Base-by-base conservation (phyloP, 1,140 invertebrate species). In the Bicyclus anynana region DNA sequence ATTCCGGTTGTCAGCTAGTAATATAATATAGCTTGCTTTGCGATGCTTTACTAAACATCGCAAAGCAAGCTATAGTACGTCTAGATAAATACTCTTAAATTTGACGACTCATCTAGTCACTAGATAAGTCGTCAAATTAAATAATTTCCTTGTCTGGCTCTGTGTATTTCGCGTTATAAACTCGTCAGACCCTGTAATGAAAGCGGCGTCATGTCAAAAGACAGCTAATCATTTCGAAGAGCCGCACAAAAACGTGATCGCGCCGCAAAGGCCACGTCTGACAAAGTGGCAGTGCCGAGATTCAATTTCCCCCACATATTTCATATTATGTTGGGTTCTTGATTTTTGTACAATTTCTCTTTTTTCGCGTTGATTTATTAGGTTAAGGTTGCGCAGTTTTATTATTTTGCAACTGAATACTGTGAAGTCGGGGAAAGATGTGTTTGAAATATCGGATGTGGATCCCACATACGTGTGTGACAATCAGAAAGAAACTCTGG, bases 141-240 rank as follows among this genome's bases (percentile, higher is more conserved):
- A n/a, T n/a, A n/a, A n/a, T n/a, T n/a, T n/a, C n/a, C n/a, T n/a
- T n/a, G n/a, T n/a, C n/a, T n/a, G n/a, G n/a, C n/a, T n/a, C n/a
- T n/a, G n/a, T n/a, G n/a, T n/a, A n/a, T n/a, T n/a, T n/a, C n/a
- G n/a, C n/a, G n/a, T n/a, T n/a, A n/a, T n/a, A n/a, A n/a, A 33
- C 29, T 33, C 29, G 29, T 33, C 16, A 44, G 16, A 12, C 10
- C 18, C 10, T 2, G 17, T 44, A 44, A 44, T 44, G 18, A 44
- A 44, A 44, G 16, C 40, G 40, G 40, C 10, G 17, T 5, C 17
- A 44, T 44, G 16, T 44, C 16, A 44, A 33, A 44, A 44, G 40
- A 44, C 40, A 6, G 40, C 40, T 44, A 44, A 44, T 44, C 16
- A 44, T 44, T 44, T 44, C 40, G 40, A 44, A 44, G 20, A 44